Base-by-base conservation (phyloP, 2,888 invertebrate species). In the Vannuccia rotundouncinata region DNA sequence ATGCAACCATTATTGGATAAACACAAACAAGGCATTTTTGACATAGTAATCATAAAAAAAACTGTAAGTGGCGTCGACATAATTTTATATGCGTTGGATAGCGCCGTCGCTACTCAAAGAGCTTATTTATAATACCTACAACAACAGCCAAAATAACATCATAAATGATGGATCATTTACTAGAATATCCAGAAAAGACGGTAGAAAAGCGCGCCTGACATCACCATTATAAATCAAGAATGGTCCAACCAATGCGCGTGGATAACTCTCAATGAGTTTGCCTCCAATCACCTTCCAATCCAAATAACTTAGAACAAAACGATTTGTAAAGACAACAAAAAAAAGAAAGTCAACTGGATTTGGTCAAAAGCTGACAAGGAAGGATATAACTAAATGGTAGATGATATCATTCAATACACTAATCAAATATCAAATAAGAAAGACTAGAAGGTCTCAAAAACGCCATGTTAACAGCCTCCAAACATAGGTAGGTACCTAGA, bases 261-360 rank as follows among this genome's bases (percentile, higher is more conserved):
- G 45, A 17, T 10, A 17, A 45, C 45, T 45, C 45, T 45, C 45
- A 45, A 45, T 17, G 17, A 45, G 45, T 17, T 45, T 45, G 45
- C 45, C 17, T 45, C 45, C 17, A 17, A 45, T 45, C 45, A 45
- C 45, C 45, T 45, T 45, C 45, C 17, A 10, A 45, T 45, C 17
- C 45, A 10, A 5, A 45, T 45, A 45, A 45, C 45, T 17, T 45
- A 17, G 17, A 17, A 45, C 45, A 45, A 45, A 45, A 17, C 5
- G 17, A 45, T 45, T 17, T 45, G 45, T 17, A 45, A 45, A 45
- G 45, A 45, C 45, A 45, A 10, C 5, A 45, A 45, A 45, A 45
- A 45, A 45, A 17, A 17, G 25, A 66, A 66, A 66, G 66, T 66
- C 66, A 66, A 66, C 66, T 66, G 66, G 66, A 66, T 66, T 22